These are phyloP conservation scores for Cinclus mexicanus DNA, from an alignment of 2,113 vertebrate species.

Conservation along the genomic window DNA sequence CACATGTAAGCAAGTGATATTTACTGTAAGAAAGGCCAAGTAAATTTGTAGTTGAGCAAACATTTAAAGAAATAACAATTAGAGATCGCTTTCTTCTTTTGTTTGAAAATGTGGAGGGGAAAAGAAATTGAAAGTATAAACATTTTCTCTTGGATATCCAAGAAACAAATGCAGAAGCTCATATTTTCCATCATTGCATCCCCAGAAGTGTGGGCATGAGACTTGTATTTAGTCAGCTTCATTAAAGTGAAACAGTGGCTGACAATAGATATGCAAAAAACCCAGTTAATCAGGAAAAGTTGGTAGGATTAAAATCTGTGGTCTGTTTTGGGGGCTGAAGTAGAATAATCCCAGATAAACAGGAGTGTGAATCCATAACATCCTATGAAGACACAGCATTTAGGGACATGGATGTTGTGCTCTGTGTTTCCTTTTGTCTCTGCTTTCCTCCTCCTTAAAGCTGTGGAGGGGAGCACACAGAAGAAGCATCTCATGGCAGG, in stretches of 20 bases:
- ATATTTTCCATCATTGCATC: background rate
- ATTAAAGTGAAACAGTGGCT: background rate
- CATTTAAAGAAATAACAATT: slow-evolving; percentile 5
- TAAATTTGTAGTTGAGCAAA: background rate
- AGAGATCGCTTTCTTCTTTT: background rate
- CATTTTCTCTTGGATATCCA: background rate
- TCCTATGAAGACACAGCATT: background rate
- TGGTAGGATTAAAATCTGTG: background rate
- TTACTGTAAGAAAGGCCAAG: slow-evolving; percentile 2
- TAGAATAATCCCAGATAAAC: background rate
- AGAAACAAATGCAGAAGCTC: background rate
- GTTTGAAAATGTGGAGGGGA: background rate
- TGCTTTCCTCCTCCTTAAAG: background rate
- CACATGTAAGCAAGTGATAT: background rate
- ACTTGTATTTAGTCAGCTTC: background rate
- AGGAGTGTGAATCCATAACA: background rate
- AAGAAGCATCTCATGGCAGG: background rate
- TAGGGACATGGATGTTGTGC: background rate
- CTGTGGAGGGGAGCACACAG: background rate
- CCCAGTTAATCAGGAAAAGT: background rate
- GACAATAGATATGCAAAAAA: background rate
- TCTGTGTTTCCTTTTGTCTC: background rate
- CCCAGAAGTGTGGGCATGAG: background rate
- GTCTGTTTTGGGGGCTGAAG: background rate
- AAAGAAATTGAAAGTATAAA: background rate